Conservation (phyloP, 2,113 vertebrate species). For the Nerophis ophidion region DNA sequence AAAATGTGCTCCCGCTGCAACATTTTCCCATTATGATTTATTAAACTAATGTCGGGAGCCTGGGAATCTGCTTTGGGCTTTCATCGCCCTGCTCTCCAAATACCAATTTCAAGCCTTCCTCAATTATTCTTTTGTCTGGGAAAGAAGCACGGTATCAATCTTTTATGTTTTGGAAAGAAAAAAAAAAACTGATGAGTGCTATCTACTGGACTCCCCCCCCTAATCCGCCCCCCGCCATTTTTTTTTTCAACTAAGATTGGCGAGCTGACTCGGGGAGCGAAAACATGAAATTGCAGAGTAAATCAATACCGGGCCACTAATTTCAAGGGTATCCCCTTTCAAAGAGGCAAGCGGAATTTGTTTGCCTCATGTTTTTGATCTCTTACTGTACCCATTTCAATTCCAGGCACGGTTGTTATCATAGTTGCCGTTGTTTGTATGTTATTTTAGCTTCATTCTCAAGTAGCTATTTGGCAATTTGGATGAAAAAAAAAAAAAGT, state of each 20-base stretch:
- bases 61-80: constrained; percentile 55
- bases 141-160: constrained; percentile 72
- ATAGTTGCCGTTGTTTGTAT: constrained; percentile 98
- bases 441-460: constrained; percentile 97
- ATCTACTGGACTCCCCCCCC: constrained; percentile 65
- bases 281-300: constrained; percentile 83
- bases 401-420: constrained; percentile 93
- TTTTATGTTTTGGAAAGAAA: constrained; percentile 74
- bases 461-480: constrained; percentile 99
- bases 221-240: background rate
- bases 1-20: constrained; percentile 28
- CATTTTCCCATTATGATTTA: constrained; percentile 66
- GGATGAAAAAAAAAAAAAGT: constrained; percentile 87
- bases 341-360: constrained; percentile 82
- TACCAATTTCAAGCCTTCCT: constrained; percentile 64
- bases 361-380: constrained; percentile 82
- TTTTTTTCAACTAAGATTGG: constrained; percentile 66
- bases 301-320: constrained; percentile 79
- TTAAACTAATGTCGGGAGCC: constrained; percentile 63
- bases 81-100: constrained; percentile 60
- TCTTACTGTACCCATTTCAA: constrained; percentile 81
- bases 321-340: constrained; percentile 81
- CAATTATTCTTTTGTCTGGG: constrained; percentile 62
- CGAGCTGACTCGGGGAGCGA: constrained; percentile 69
- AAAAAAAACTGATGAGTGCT: constrained; percentile 69